Percentiles rank a stretch among this genome's conserved stretches.
phyloP scores from a whole-genome alignment of 2,888 invertebrate species.

The Nomada fabriciana region DNA sequence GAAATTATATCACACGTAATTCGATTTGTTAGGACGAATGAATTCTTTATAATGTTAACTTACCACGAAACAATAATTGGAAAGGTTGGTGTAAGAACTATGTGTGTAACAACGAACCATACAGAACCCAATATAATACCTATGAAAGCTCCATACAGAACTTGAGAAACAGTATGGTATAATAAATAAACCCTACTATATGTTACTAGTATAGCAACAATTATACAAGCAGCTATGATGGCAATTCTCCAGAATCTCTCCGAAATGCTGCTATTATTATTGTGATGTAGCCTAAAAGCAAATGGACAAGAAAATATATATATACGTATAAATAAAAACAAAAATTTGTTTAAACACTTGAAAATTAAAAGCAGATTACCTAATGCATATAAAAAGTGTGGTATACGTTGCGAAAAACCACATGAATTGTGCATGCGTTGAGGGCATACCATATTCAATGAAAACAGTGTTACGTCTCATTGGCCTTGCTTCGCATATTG shows the following conservation, averaged over 20 bases:
- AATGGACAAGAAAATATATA: neutral
- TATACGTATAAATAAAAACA: neutral
- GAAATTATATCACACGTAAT: slow-evolving; percentile 4
- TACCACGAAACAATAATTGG: slow-evolving; percentile 94
- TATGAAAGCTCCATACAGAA: slow-evolving; percentile 91
- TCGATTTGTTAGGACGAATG: neutral
- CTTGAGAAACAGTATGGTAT: slow-evolving; percentile 94
- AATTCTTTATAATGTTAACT: slow-evolving; percentile 81
- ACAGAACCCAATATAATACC: slow-evolving; percentile 90
- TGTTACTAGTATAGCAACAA: slow-evolving; percentile 87
- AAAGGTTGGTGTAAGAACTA: slow-evolving; percentile 93
- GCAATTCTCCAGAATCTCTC: slow-evolving; percentile 90
- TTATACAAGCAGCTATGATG: slow-evolving; percentile 87
- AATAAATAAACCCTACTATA: slow-evolving; percentile 92
- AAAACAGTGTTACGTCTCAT: slow-evolving; percentile 88
- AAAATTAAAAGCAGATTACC: slow-evolving; percentile 86
- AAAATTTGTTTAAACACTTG: neutral
- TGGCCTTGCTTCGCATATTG: slow-evolving; percentile 93
- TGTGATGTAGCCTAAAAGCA: slow-evolving; percentile 90
- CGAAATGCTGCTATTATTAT: slow-evolving; percentile 91
- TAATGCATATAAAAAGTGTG: slow-evolving; percentile 93
- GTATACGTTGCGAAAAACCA: slow-evolving; percentile 96
- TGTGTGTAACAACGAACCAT: slow-evolving; percentile 93
- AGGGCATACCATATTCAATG: slow-evolving; percentile 95
- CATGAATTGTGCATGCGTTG: slow-evolving; percentile 95